phyloP scores from a whole-genome alignment of 2,888 invertebrate species.

The Eupithecia insigniata region DNA sequence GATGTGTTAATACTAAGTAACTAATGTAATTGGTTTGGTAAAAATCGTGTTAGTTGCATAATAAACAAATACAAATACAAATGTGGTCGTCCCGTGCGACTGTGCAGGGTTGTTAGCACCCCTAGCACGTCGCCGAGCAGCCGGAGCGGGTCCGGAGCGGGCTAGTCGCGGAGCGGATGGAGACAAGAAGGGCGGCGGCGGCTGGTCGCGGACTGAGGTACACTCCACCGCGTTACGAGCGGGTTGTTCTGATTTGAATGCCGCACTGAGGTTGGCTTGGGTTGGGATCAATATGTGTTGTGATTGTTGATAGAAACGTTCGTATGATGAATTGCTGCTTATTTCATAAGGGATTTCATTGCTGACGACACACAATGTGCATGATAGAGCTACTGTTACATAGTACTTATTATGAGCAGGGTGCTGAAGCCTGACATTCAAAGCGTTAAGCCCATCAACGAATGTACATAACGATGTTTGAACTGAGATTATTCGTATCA shows the following conservation, averaged over 20 bases:
- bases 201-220: neutral
- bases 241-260: neutral
- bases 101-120: neutral
- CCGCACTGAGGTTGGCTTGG: neutral
- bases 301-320: neutral
- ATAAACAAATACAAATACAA: too few relatives aligned
- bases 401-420: too few relatives aligned
- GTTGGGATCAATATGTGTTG: neutral
- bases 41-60: too few relatives aligned
- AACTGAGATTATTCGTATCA: neutral
- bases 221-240: too few relatives aligned
- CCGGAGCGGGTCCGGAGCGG: neutral
- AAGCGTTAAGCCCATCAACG: neutral
- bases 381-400: neutral
- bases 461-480: neutral
- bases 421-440: too few relatives aligned
- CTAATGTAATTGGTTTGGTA: too few relatives aligned
- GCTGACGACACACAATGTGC: neutral
- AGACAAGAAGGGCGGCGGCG: neutral
- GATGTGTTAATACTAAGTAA: too few relatives aligned
- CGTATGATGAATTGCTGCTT: neutral
- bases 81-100: neutral
- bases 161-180: neutral
- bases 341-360: too few relatives aligned
- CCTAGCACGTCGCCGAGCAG: neutral